phyloP scores from a whole-genome alignment of 2,888 invertebrate species.

The Bibio marci region DNA sequence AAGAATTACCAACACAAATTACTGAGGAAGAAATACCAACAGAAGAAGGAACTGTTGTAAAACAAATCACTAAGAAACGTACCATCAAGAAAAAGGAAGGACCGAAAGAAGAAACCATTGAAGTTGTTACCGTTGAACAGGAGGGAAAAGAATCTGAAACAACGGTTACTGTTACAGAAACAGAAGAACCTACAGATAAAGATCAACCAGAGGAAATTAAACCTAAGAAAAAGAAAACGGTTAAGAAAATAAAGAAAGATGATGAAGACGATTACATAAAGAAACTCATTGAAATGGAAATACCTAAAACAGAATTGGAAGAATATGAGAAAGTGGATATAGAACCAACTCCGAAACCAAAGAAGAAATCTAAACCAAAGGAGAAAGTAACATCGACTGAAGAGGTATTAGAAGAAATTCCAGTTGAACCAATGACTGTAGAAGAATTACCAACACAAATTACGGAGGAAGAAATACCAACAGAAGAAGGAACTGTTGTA shows the following conservation, averaged over 20 bases:
- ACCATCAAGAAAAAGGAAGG: no score
- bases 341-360: background rate
- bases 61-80: no score
- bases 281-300: constrained; percentile 23
- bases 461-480: constrained; percentile 4
- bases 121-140: background rate
- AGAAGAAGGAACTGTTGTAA: no score
- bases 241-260: constrained; percentile 13
- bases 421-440: no score
- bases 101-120: no score
- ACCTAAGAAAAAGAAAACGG: constrained; percentile 5
- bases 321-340: constrained; percentile 5
- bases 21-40: no score
- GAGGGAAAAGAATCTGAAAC: constrained; percentile 19
- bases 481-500: constrained; percentile 4
- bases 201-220: background rate
- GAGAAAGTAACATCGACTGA: background rate
- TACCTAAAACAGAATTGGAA: constrained; percentile 13
- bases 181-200: constrained; percentile 9
- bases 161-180: constrained; percentile 18
- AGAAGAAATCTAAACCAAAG: background rate
- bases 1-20: no score
- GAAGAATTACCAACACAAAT: no score
- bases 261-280: constrained; percentile 19
- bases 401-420: no score